A percentile compares a stretch with the other conserved stretches of the same genome.
These are phyloP conservation scores for Pundamilia nyererei DNA, from an alignment of 2,113 vertebrate genomes.

Conservation along the genomic window DNA sequence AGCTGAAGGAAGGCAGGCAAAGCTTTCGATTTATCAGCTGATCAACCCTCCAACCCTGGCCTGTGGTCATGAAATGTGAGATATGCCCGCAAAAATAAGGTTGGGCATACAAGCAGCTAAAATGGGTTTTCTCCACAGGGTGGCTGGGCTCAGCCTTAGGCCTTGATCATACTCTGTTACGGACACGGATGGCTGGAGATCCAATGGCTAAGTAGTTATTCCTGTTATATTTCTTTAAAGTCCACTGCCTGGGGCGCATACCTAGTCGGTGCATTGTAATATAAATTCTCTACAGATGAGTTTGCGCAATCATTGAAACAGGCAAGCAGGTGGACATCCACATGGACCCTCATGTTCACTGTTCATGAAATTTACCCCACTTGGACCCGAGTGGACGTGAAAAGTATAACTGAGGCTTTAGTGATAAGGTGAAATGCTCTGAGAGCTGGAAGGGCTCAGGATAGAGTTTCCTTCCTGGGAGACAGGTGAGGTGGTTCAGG, in stretches of 20 bases:
- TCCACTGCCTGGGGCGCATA: background rate
- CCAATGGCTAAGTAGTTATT: background rate
- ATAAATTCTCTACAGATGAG: background rate
- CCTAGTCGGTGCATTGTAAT: background rate
- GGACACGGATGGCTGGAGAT: background rate
- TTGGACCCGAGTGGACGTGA: background rate
- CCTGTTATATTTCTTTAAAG: background rate
- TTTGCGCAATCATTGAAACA: background rate
- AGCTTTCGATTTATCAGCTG: background rate
- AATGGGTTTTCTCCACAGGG: background rate
- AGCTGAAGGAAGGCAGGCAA: background rate
- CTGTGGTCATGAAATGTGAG: background rate
- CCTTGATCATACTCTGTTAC: background rate
- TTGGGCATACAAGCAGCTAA: background rate
- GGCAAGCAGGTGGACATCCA: background rate
- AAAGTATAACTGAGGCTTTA: background rate
- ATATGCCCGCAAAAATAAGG: background rate
- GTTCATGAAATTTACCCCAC: background rate
- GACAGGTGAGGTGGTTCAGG: background rate
- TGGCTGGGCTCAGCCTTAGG: background rate
- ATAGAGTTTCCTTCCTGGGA: background rate
- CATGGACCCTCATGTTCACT: background rate
- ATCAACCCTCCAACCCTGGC: background rate
- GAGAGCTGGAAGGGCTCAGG: background rate
- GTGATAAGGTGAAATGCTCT: background rate